These are phyloP conservation scores for Spermophilus dauricus DNA, from an alignment of 2,113 vertebrate genomes.

Conservation along the genomic window DNA sequence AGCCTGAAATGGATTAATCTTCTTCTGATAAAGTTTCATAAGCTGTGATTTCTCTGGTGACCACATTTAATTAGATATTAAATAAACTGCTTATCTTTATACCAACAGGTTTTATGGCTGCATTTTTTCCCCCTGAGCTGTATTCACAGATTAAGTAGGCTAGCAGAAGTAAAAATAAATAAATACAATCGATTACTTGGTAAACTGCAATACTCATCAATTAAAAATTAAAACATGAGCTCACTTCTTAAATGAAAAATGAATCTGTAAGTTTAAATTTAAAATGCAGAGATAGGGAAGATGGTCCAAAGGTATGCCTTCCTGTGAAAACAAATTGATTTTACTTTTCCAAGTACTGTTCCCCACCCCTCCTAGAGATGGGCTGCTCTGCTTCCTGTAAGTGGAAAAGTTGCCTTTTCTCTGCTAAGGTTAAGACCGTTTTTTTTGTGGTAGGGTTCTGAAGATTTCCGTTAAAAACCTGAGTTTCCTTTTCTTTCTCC, in stretches of 20 bases:
- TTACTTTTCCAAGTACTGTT: slow-evolving; percentile 34
- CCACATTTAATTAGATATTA: slow-evolving; percentile 92
- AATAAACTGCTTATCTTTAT: slow-evolving; percentile 92
- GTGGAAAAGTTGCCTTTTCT: slow-evolving; percentile 51
- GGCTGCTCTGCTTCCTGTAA: not conserved
- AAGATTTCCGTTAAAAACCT: slow-evolving; percentile 64
- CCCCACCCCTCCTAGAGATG: slow-evolving; percentile 40
- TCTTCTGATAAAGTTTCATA: slow-evolving; percentile 91
- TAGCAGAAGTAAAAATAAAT: slow-evolving; percentile 75
- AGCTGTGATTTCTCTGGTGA: slow-evolving; percentile 91
- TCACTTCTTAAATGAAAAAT: slow-evolving; percentile 71
- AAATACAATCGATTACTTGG: slow-evolving; percentile 65
- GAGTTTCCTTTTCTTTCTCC: not conserved
- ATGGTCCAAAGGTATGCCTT: not conserved
- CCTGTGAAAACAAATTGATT: slow-evolving; percentile 42
- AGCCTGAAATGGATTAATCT: slow-evolving; percentile 91
- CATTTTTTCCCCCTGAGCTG: slow-evolving; percentile 60
- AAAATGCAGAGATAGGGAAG: slow-evolving; percentile 52
- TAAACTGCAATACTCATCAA: slow-evolving; percentile 70
- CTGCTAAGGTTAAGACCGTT: slow-evolving; percentile 31
- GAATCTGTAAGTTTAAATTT: slow-evolving; percentile 70
- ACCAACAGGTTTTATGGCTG: slow-evolving; percentile 89
- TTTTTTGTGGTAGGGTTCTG: slow-evolving; percentile 38
- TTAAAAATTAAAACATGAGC: slow-evolving; percentile 80
- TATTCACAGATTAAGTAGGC: slow-evolving; percentile 86